Base-by-base conservation (phyloP, 2,113 vertebrate genomes). In the Calyptomena viridis region DNA sequence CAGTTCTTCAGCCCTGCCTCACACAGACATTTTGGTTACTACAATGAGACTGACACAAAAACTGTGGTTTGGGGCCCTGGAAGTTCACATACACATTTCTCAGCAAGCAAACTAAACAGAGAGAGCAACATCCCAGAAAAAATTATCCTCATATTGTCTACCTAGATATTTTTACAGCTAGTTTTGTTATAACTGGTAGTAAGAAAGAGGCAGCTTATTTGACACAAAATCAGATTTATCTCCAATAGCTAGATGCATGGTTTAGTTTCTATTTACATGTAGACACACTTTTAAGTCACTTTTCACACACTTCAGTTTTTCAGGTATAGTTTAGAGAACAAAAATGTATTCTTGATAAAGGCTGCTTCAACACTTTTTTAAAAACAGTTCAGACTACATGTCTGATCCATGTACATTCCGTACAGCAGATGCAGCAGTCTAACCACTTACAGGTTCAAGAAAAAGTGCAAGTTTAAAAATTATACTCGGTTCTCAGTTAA, bases 1-100 rank as follows among this genome's bases (percentile, higher is more conserved):
- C 55, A 72, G 53, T 9, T 64, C 49, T 77, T 62, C 49, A 80
- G 50, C 25, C 35, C 24, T 24, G 20, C 64, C 39, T 56, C 46
- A 53, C 0, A 0, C 17, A 78, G 44, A 58, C 2, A 2, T 55
- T 67, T 52, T 30, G 8, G 21, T 40, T 63, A 77, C 66, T 13
- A 18, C 25, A 23, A 28, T 1, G 16, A 85, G 30, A 88, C 18
- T 8, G 18, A 73, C 2, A 22, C 0, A 2, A 52, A 44, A 87
- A 40, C 27, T 37, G 78, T 59, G 27, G 42, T 14, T 84, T 24
- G 11, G 23, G 20, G 39, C 58, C 67, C 68, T 35, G 33, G 31
- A 39, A 64, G 14, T 46, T 89, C 52, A 60, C 35, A 13, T 0
- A 3, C n/a, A 35, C 25, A 87, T 68, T 79, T 39, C 42, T 49